phyloP scores from a whole-genome alignment of 2,888 invertebrate genomes.

The Melieria omissa region DNA sequence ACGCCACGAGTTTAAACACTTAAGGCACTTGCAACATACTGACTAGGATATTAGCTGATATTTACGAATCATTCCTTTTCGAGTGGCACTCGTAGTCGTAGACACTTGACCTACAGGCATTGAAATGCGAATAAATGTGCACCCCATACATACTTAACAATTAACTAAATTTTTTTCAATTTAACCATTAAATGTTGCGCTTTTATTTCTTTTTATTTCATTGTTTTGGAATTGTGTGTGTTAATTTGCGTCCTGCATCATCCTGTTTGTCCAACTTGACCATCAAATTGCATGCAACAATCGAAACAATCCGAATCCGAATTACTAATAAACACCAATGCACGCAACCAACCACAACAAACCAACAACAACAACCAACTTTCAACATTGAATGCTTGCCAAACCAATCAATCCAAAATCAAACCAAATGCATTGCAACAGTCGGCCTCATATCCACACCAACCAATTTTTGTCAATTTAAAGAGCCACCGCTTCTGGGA shows the following conservation, averaged over 20 bases:
- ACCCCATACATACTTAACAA: conserved; percentile 7
- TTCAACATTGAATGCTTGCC: conserved; percentile 2
- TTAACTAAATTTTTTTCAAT: conserved; percentile 12
- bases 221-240: conserved; percentile 20
- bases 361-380: conserved; percentile 1
- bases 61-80: too few species aligned
- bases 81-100: too few species aligned
- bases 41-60: too few species aligned
- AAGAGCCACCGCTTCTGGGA: conserved; percentile 67
- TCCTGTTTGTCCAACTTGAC: too few species aligned
- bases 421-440: conserved; percentile 41
- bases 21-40: too few species aligned
- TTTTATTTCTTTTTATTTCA: conserved; percentile 24
- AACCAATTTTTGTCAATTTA: conserved; percentile 66
- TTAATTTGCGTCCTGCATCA: conserved; percentile 26
- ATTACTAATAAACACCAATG: neutral
- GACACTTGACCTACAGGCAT: neutral
- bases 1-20: too few species aligned
- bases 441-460: conserved; percentile 57
- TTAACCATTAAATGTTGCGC: conserved; percentile 26
- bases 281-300: too few species aligned
- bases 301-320: too few species aligned
- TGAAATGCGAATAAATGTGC: neutral
- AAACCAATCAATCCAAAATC: conserved; percentile 21
- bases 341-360: neutral